Base-by-base conservation (phyloP, 2,888 invertebrate species). In the Vannuccia rotundouncinata region DNA sequence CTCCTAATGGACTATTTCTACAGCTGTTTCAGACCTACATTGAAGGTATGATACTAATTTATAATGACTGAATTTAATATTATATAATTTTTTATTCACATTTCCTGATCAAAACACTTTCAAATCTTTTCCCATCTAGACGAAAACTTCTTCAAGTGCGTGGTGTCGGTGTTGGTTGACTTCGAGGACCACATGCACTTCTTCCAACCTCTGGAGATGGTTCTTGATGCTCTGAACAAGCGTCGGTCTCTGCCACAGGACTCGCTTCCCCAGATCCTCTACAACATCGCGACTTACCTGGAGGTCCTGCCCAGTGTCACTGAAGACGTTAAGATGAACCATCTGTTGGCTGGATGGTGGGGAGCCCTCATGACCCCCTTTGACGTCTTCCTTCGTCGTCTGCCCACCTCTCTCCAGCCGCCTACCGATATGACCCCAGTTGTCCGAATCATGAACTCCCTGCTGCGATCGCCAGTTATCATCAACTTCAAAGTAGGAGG, bases 1-100 rank as follows among this genome's bases (percentile, higher is more conserved):
- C 97, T 0, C 95, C 96, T 0, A 95, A 98, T 88, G 95, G 96
- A 83, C 93, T 99, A 82, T 98, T 98, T 88, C 91, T 94, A 83
- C 97, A 98, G 89, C 92, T 99, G 86, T 96, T 98, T 88, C 92
- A 95, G 88, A 94, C 94, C 17, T 92, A 93, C 85, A 92, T 93
- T 81, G 93, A 93, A 83, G 93, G 94, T 94, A 88, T 85, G 83
- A n/a, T n/a, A n/a, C n/a, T n/a, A n/a, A n/a, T n/a, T n/a, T n/a
- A n/a, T n/a, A n/a, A n/a, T n/a, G n/a, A n/a, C 78, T 0, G 28
- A n/a, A 59, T 13, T 59, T 25, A 31, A 60, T 59, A 0, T 1
- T n/a, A 13, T 22, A 27, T 0, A 73, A 22, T 66, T 31, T 10
- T 29, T 5, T 81, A 59, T 22, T n/a, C 22, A 5, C 29, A 22